Conservation (phyloP, 2,113 vertebrate species). For the Excalfactoria chinensis region DNA sequence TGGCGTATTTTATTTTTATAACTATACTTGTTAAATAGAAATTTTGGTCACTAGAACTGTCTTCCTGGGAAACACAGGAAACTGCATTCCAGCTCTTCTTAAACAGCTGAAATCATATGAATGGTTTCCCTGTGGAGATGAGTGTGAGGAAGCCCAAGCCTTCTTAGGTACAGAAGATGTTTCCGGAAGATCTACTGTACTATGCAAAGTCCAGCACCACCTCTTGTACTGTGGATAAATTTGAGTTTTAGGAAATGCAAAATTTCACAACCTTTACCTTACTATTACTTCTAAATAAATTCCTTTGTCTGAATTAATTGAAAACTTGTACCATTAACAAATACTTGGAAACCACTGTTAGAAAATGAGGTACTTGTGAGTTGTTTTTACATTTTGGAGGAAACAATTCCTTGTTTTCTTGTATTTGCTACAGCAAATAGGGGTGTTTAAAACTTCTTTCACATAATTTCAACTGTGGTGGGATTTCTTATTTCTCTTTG, state of each 20-base stretch:
- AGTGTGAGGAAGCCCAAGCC: neutral
- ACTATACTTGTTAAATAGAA: neutral
- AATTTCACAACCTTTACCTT: neutral
- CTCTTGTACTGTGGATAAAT: neutral
- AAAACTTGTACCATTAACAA: neutral
- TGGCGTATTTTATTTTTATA: neutral
- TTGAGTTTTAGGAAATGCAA: neutral
- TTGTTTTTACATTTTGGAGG: neutral
- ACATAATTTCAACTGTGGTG: neutral
- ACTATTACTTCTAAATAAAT: neutral
- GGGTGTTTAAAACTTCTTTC: neutral
- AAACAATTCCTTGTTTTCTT: neutral
- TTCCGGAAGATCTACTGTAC: neutral
- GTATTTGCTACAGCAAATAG: neutral
- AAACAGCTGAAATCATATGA: neutral
- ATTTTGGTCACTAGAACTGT: neutral
- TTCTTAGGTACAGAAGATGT: neutral
- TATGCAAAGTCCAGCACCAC: neutral
- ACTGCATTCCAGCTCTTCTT: neutral
- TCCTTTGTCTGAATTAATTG: neutral
- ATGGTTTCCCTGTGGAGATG: neutral
- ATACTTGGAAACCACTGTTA: neutral
- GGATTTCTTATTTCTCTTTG: neutral
- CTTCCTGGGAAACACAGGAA: neutral
- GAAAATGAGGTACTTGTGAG: neutral